Evolutionary conservation across 1,140 invertebrate genomes (phyloP), one percentile per base, ranked within the genome.

Genomic region (Planococcus citri): DNA sequence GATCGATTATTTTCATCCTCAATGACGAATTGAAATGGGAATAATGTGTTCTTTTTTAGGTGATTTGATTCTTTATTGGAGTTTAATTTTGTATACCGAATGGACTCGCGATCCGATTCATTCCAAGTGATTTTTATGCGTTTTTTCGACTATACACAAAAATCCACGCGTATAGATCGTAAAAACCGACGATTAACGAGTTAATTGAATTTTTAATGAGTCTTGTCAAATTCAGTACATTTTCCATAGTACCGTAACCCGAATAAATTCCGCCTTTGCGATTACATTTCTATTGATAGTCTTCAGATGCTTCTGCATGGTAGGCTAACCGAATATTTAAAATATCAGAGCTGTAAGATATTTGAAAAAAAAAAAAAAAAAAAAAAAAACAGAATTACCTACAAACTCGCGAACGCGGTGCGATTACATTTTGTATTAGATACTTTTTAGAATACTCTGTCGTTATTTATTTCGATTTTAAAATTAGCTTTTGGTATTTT

Each of bases 1-100:
- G 60, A 64, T 64, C 60, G 60, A 64, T 64, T 64, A 64, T 64
- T 64, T 64, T 64, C 60, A 64, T 64, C 60, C 21, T 64, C 60
- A 27, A 64, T 64, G 60, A 64, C 60, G 60, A 64, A 64, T 64
- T 64, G 60, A 27, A 64, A 64, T 25, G 41, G n/a, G 41, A 14
- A 51, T 51, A 51, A 51, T 51, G 41, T 51, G 41, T 51, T 51
- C n/a, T 51, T 17, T 51, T 51, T 51, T 20, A 33, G 29, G 12
- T 17, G 41, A n/a, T 51, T 51, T 51, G 17, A 20, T 14, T 51
- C 41, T 51, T 51, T 51, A 51, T 51, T 51, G 17, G 41, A 51
- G 41, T 51, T 51, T 51, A 51, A 51, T 51, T 51, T 51, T 17
- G 17, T 51, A n/a, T n/a, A n/a, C n/a, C n/a, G n/a, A n/a, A n/a